Conservation (phyloP, 2,797 vertebrate genomes). For the Acipenser transmontanus region DNA sequence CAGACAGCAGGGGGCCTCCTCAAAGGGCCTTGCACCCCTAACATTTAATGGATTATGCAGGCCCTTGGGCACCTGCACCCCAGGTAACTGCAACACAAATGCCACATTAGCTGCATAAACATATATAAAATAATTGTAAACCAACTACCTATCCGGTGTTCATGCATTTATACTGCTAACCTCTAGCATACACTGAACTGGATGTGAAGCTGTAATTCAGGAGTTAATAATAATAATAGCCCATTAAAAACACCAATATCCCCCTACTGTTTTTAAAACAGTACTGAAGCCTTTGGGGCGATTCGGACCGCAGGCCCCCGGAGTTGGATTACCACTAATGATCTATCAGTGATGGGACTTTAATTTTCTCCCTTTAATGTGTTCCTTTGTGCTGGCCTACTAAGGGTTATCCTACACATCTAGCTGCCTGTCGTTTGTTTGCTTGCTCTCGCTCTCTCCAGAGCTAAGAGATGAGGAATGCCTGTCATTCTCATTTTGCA, state of each 20-base stretch:
- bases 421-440: constrained; percentile 10
- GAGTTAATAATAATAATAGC: constrained; percentile 29
- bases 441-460: not conserved
- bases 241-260: constrained; percentile 48
- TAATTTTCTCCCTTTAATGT: constrained; percentile 44
- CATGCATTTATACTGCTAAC: not conserved
- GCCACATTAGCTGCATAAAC: not conserved
- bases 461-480: too few relatives aligned
- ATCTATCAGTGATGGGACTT: constrained; percentile 65
- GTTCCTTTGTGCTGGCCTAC: constrained; percentile 49
- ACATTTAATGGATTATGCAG: not conserved
- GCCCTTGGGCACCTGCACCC: constrained; percentile 6
- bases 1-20: constrained; percentile 10
- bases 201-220: not conserved
- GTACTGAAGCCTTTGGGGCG: constrained; percentile 48
- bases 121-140: not conserved
- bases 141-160: not conserved
- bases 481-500: too few relatives aligned
- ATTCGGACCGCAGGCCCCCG: constrained; percentile 52
- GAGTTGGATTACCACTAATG: constrained; percentile 68
- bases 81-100: constrained; percentile 9
- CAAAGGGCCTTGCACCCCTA: not conserved
- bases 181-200: not conserved
- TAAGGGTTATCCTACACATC: constrained; percentile 36
- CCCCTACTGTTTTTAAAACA: constrained; percentile 51